phyloP scores from a whole-genome alignment of 35 echinoderm and acorn worm genomes.

The Lytechinus pictus region DNA sequence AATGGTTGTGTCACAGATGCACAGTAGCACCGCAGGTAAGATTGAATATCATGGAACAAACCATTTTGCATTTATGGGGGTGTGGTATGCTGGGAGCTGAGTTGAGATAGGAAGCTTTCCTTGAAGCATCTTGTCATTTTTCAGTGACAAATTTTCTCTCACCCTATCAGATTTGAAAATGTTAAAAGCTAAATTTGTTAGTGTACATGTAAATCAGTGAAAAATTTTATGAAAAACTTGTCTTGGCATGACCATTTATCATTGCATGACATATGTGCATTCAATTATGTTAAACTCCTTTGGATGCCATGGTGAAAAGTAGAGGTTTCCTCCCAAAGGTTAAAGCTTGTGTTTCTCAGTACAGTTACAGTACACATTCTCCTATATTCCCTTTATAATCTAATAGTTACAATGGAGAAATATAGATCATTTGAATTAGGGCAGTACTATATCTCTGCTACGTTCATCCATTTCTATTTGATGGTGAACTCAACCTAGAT shows the following conservation, averaged over 20 bases:
- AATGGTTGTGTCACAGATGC: constrained; percentile 96
- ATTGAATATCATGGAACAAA: background rate
- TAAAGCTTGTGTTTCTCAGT: background rate
- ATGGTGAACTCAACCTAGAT: background rate
- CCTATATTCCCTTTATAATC: background rate
- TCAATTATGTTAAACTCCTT: background rate
- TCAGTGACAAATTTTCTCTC: no score
- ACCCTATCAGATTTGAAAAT: no score
- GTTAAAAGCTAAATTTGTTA: no score
- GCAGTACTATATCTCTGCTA: background rate
- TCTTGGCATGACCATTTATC: background rate
- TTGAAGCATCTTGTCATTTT: no score
- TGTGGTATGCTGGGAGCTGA: background rate
- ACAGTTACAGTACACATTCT: background rate
- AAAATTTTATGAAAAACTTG: no score
- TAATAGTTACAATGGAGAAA: background rate
- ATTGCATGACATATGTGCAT: background rate
- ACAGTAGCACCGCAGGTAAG: constrained; percentile 85
- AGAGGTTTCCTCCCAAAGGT: background rate
- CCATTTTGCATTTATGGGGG: background rate
- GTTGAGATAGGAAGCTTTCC: no score
- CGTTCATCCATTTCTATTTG: background rate
- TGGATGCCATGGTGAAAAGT: background rate
- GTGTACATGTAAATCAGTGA: no score
- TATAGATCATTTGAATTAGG: background rate